phyloP scores from a whole-genome alignment of 1,140 invertebrate species.

The Orius laevigatus region DNA sequence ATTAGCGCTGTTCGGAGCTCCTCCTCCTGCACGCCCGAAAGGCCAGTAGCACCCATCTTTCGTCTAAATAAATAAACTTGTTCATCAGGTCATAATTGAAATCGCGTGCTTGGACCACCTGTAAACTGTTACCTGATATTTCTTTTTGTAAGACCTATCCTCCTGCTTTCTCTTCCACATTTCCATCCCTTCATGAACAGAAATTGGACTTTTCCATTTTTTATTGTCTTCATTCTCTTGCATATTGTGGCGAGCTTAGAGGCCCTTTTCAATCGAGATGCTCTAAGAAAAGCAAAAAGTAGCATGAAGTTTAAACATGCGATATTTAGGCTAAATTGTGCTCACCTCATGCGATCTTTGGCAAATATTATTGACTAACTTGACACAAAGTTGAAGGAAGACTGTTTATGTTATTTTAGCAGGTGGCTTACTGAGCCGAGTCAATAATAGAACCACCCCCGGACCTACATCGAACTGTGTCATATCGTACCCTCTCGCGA shows the following conservation, averaged over 20 bases:
- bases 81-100: background rate
- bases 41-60: slow-evolving; percentile 25
- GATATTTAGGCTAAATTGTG: too few relatives aligned
- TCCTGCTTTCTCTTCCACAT: slow-evolving; percentile 1
- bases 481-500: too few relatives aligned
- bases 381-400: too few relatives aligned
- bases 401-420: too few relatives aligned
- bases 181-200: slow-evolving; percentile 1
- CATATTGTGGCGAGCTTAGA: background rate
- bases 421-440: too few relatives aligned
- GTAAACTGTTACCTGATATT: background rate
- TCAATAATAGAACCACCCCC: too few relatives aligned
- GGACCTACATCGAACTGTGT: too few relatives aligned
- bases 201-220: too few relatives aligned
- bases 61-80: background rate
- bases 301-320: too few relatives aligned
- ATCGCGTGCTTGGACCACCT: background rate
- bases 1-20: slow-evolving; percentile 28
- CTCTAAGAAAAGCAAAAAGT: background rate
- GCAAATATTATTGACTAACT: too few relatives aligned
- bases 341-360: too few relatives aligned
- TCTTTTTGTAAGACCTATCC: too few relatives aligned
- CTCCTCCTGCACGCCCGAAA: slow-evolving; percentile 32
- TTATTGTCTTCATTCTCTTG: background rate
- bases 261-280: background rate